Evolutionary conservation across 2,888 invertebrate species (phyloP), one percentile per base, ranked within the genome.

Genomic region (Petrophora chlorosata): DNA sequence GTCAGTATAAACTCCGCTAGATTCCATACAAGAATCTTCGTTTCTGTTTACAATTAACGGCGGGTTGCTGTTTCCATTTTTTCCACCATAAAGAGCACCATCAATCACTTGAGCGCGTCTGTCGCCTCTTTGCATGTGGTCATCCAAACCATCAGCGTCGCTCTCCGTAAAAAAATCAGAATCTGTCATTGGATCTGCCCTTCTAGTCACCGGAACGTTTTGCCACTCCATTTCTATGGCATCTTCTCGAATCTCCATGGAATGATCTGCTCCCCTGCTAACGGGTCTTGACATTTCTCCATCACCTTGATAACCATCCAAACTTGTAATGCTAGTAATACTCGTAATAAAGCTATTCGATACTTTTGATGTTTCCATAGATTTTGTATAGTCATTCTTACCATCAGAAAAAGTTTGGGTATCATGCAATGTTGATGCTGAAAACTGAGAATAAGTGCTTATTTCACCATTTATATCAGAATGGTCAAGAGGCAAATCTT

Each of bases 301-400:
- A 82, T 96, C 96, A 5, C 97, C 97, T 85, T 97, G 97, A 84
- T 97, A 98, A 28, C 98, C 98, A 80, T 98, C 98, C 60, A 97
- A 91, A 81, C 97, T 98, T 16, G 96, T 96, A 53, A 96, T 96
- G 74, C 97, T 96, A n/a, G 96, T 96, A 10, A 96, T 95, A 70
- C 96, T 96, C 1, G 96, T 96, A 12, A 96, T 94, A 70, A 96
- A 96, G 76, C 95, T 95, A 63, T 92, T 94, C 3, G 93, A 93
- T 7, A 94, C 92, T 82, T 94, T 94, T 29, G 92, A 92, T 13
- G 91, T 92, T 65, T 90, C 90, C 75, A 89, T 91, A 2, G 93
- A 93, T 75, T 93, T 93, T 5, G 90, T 88, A 62, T 91, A 90
- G 54, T 92, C 92, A 30, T 89, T 92, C 78, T 93, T 93, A 39